Evolutionary conservation across 2,797 vertebrate species (phyloP), one percentile per base, ranked within the genome.

Genomic region (Hipposideros larvatus): DNA sequence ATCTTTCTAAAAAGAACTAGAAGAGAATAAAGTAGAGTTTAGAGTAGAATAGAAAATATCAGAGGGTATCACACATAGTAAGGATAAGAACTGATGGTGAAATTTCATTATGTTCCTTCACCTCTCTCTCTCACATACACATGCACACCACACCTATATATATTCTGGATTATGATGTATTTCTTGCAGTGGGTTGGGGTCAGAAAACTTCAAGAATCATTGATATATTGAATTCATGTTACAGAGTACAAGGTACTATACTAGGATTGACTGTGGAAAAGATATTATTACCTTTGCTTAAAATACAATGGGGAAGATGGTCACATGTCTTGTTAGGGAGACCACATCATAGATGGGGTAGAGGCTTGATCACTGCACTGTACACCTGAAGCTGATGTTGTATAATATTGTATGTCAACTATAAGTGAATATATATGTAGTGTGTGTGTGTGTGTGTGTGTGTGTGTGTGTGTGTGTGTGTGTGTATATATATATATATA

Each of bases 131-230:
- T n/a, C 10, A 22, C 26, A 34, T 5, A 57, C 31, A 43, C 21
- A 10, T 19, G 6, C 19, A 78, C 18, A 53, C 21, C n/a, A 9
- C 57, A 19, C n/a, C 18, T 88, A 8, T 66, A 4, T 94, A 43
- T 83, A 7, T 66, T 91, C 51, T 65, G 43, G 8, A n/a, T 75
- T 96, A 51, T 68, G 4, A 74, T 93, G 9, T 70, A 75, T 78
- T 96, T 95, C 14, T 94, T 95, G 55, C 46, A 63, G 26, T 80
- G 11, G 14, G 7, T 63, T 61, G 59, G 48, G 48, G 84, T 91
- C 2, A 79, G 93, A 84, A 89, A 95, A 53, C 22, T 90, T 94
- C 70, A 90, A 55, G 77, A 96, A 96, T 87, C n/a, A 96, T 28
- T 94, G 43, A 66, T 88, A 68, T 10, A 48, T 31, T 90, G 26